Conservation (phyloP, 92 coral and sea anemone genomes). For the Zoanthus sansibaricus region DNA sequence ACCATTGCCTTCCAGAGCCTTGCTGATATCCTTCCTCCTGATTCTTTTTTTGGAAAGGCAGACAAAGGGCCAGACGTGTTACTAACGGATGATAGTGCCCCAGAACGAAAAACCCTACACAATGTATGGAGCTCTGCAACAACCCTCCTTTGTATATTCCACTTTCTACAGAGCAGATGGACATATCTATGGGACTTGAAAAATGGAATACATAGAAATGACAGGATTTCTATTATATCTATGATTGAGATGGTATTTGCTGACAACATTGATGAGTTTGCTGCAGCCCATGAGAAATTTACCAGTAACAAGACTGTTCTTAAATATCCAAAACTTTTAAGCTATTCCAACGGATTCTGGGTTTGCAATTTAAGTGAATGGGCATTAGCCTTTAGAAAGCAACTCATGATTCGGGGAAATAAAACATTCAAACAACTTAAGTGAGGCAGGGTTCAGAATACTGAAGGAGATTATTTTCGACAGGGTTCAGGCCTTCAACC, state of each 20-base stretch:
- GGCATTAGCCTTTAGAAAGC: not conserved
- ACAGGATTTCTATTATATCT: no score
- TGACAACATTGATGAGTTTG: slow-evolving; percentile 27
- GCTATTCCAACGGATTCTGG: not conserved
- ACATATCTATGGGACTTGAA: slow-evolving; percentile 38
- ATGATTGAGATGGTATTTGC: slow-evolving; percentile 49
- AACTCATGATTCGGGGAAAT: not conserved
- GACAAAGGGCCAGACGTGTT: not conserved
- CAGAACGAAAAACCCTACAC: slow-evolving; percentile 4
- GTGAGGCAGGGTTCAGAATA: slow-evolving; percentile 45
- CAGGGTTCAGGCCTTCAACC: slow-evolving; percentile 40
- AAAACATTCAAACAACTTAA: slow-evolving; percentile 32
- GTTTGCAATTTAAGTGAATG: not conserved
- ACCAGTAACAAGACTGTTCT: slow-evolving; percentile 2
- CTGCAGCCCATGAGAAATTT: not conserved
- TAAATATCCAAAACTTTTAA: not conserved
- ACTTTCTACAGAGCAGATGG: slow-evolving; percentile 45
- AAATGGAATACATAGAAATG: no score
- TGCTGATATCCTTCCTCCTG: slow-evolving; percentile 33
- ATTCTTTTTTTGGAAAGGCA: slow-evolving; percentile 33
- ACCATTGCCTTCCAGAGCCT: slow-evolving; percentile 30
- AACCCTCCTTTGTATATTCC: slow-evolving; percentile 15
- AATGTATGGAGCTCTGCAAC: slow-evolving; percentile 2
- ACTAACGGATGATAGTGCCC: slow-evolving; percentile 21
- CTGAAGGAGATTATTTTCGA: slow-evolving; percentile 49